Percentiles rank a stretch among this genome's conserved stretches.
Conservation (phyloP, 2,113 vertebrate species). For the Peromyscus polionotus region DNA sequence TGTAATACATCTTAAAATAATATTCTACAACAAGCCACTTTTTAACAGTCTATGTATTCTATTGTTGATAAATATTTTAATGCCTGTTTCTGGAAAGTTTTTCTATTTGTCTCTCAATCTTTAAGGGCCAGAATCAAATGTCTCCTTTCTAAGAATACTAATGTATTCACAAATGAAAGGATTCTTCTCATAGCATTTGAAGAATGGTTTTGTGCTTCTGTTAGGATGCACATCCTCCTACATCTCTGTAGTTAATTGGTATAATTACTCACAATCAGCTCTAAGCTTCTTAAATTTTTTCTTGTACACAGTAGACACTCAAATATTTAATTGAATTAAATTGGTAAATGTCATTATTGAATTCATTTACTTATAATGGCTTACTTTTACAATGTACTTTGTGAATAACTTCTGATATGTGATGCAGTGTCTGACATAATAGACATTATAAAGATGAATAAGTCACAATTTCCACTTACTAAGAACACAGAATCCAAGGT, state of each 20-base stretch:
- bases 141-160: background rate
- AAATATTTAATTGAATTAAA: conserved; percentile 34
- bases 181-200: conserved; percentile 19
- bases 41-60: conserved; percentile 15
- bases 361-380: background rate
- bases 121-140: background rate
- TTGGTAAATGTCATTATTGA: background rate
- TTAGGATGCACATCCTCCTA: background rate
- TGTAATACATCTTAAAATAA: no score
- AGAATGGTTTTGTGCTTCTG: background rate
- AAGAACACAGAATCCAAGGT: background rate
- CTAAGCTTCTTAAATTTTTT: background rate
- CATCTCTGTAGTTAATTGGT: conserved; percentile 18
- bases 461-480: background rate
- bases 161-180: background rate
- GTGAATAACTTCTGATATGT: background rate
- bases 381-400: background rate
- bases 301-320: background rate
- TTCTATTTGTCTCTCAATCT: background rate
- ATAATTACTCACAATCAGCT: background rate
- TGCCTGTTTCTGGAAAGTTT: background rate
- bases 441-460: background rate
- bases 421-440: background rate
- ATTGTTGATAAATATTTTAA: conserved; percentile 21
- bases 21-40: background rate